Base-by-base conservation (phyloP, 53 echinoderm and acorn worm genomes). In the Crossaster papposus region DNA sequence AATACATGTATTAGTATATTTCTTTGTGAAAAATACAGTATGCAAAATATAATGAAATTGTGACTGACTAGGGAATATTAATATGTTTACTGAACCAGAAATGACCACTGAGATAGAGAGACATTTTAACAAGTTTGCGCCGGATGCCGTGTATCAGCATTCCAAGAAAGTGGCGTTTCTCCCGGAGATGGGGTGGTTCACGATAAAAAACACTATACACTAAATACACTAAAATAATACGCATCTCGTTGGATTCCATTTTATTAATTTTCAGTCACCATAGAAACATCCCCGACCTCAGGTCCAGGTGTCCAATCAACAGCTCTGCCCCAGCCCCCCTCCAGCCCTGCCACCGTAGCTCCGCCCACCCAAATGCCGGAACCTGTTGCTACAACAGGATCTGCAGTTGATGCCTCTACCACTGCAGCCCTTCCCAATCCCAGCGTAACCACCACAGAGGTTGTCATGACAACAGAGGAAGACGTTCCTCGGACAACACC, bases 401-500 rank as follows among this genome's bases (percentile, higher is more conserved):
- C 13, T 2, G 62, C 54, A 54, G 32, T 58, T 0, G 15, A n/a
- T 17, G 36, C 68, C 4, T 5, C 31, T 2, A 82, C 77, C 17
- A 65, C 77, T 17, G 36, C 22, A 23, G 23, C 55, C 0, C 32
- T 29, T 2, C 36, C 62, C 14, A 63, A 32, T 10, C 24, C 37
- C 7, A 63, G 14, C 4, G 14, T 77, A 11, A 87, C 87, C 33
- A 51, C 74, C 2, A 30, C 14, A 65, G 5, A 64, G n/a, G 82
- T 36, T 33, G 36, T 18, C 44, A 50, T 28, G 50, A 44, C 68
- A 68, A 70, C 83, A 68, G 65, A 65, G 44, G 9, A 44, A 14
- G 29, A n/a, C 50, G 73, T 74, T 29, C 53, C 85, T 53, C 7
- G 23, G 72, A 85, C 85, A 9, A 85, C 55, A 44, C 44, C 44